Percentiles rank a stretch among this genome's conserved stretches.
These are phyloP conservation scores for Psammodynastes pulverulentus DNA, from an alignment of 2,113 vertebrate genomes.

Conservation along the genomic window DNA sequence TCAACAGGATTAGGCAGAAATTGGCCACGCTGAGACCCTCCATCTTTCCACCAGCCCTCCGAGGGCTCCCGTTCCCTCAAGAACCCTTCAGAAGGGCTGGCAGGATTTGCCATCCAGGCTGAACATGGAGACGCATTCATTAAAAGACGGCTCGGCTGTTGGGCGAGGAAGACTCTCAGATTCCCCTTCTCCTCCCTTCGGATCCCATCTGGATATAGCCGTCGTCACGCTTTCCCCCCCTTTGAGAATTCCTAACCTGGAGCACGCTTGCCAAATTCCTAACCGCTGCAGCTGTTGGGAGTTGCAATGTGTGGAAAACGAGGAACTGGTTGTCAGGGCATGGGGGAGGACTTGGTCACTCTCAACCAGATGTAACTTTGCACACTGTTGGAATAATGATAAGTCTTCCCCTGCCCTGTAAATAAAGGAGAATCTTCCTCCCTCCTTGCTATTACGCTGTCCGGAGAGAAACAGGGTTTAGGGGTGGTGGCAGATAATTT, in stretches of 20 bases:
- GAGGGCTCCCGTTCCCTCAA: slow-evolving; percentile 31
- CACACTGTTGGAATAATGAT: not conserved
- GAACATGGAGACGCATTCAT: slow-evolving; percentile 81
- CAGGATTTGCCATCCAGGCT: slow-evolving; percentile 6
- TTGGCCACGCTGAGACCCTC: slow-evolving; percentile 38
- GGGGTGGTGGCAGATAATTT: not conserved
- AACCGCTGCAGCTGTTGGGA: not conserved
- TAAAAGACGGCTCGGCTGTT: slow-evolving; percentile 43
- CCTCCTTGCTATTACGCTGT: not conserved
- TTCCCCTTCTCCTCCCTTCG: not conserved
- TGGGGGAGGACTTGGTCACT: not conserved
- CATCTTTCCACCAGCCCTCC: slow-evolving; percentile 38
- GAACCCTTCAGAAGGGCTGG: slow-evolving; percentile 30
- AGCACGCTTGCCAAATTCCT: not conserved
- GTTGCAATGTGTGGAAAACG: not conserved
- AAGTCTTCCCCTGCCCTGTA: not conserved
- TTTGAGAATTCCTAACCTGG: not conserved
- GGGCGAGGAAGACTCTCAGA: not conserved
- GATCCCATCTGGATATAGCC: slow-evolving; percentile 44
- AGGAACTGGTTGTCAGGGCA: not conserved
- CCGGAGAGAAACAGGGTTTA: not conserved
- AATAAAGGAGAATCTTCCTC: not conserved
- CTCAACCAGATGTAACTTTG: not conserved
- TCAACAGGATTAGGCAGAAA: slow-evolving; percentile 59
- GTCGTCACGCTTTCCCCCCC: not conserved